phyloP scores from a whole-genome alignment of 2,888 invertebrate genomes.

The Notodonta ziczac region DNA sequence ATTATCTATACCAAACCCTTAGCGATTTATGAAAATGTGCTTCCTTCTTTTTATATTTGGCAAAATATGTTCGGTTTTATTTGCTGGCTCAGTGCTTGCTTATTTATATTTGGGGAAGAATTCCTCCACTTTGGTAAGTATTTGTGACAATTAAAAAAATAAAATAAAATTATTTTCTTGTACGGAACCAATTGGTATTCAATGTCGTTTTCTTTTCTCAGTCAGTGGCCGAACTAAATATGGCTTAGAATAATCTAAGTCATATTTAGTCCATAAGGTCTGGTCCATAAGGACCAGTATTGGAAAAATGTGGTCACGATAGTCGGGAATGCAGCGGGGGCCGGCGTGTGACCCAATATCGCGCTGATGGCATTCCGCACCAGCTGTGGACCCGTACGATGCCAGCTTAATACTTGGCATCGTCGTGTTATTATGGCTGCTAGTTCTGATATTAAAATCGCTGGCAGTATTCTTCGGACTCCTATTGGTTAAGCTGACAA shows the following conservation, averaged over 20 bases:
- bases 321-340: constrained; percentile 19
- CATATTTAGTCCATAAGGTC: not conserved
- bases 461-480: no score
- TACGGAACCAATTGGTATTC: no score
- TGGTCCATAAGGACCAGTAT: constrained; percentile 15
- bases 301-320: constrained; percentile 32
- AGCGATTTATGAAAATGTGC: not conserved
- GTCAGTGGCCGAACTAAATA: no score
- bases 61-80: no score
- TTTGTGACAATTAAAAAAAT: no score
- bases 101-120: no score
- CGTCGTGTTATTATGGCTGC: not conserved
- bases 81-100: no score
- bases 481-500: no score
- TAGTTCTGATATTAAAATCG: not conserved
- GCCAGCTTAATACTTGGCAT: constrained; percentile 28
- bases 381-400: constrained; percentile 33
- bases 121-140: no score
- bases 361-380: constrained; percentile 41
- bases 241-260: not conserved
- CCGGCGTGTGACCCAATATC: constrained; percentile 33
- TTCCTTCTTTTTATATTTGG: no score
- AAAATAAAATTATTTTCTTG: no score
- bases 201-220: no score
- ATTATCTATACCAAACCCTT: constrained; percentile 12